Base-by-base conservation (phyloP, 2,797 vertebrate species). In the Microcaecilia unicolor region DNA sequence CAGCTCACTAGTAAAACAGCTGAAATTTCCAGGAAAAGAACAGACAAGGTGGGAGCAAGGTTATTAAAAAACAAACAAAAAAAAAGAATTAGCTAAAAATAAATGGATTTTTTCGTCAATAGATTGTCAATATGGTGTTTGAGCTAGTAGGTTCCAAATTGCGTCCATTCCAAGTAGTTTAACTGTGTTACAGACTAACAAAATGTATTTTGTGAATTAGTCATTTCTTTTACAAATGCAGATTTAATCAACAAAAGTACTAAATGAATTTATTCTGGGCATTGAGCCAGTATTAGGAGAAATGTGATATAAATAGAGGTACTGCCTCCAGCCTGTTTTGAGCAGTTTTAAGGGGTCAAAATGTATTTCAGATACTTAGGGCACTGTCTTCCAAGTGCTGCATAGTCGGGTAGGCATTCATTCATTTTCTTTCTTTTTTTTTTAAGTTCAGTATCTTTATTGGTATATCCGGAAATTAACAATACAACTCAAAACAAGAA, bases 211-310 rank as follows among this genome's bases (percentile, higher is more conserved):
- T 17, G 32, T 43, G 49, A 43, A 34, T 41, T 18, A 22, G 48
- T 35, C 16, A 8, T 31, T 31, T 37, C 42, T 44, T 42, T 34
- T 26, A 34, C 44, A 41, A 49, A 46, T 32, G 28, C 22, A 42
- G 52, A 63, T 44, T 34, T 44, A 38, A 47, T 55, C 38, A 49
- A 32, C 28, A 18, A 37, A 38, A 31, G 28, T 41, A 54, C 37
- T 42, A 44, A 39, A 55, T 55, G 27, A 51, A 55, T 61, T 52
- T 45, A 40, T 36, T 46, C 36, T 2, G 16, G 58, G 62, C 52
- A 0, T 21, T 12, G 22, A 48, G 67, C 63, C 70, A 67, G 53
- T 0, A 2, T 5, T 12, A 37, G 15, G 44, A 51, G 54, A 34
- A 56, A 34, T 44, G 22, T 28, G 17, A 25, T 51, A 42, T 15